Percentiles rank a stretch among this genome's conserved stretches.
phyloP scores from a whole-genome alignment of 2,888 invertebrate genomes.

The Diloba caeruleocephala region DNA sequence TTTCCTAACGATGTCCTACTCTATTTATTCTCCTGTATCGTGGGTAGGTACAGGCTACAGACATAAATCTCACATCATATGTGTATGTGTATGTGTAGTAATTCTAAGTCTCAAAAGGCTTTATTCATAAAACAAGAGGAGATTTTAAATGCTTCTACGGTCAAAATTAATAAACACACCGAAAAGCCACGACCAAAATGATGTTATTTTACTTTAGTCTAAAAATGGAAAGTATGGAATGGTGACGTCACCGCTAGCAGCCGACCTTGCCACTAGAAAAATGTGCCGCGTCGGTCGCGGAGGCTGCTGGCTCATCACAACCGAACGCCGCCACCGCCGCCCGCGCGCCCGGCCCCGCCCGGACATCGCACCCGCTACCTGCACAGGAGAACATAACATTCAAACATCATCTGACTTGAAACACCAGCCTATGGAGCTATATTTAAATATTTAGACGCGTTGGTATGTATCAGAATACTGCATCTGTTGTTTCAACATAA shows the following conservation, averaged over 20 bases:
- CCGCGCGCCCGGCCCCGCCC: constrained; percentile 62
- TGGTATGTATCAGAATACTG: no score
- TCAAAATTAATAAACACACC: background rate
- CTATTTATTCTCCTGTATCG: no score
- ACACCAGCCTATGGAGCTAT: no score
- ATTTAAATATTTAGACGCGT: no score
- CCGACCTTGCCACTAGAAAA: constrained; percentile 89
- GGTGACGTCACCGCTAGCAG: constrained; percentile 82
- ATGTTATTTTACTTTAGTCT: constrained; percentile 37
- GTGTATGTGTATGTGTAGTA: no score
- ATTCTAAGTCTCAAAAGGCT: no score
- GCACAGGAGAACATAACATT: constrained; percentile 39
- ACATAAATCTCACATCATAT: no score
- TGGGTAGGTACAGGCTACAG: no score
- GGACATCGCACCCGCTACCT: constrained; percentile 66
- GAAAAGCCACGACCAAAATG: constrained; percentile 6
- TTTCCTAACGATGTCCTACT: no score
- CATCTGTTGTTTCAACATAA: no score
- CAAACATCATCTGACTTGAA: constrained; percentile 15
- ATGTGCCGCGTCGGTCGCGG: constrained; percentile 86
- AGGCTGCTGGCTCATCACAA: constrained; percentile 83
- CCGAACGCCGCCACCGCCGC: constrained; percentile 48
- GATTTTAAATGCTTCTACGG: background rate
- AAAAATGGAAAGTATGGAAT: constrained; percentile 81
- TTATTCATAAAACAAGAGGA: no score